A percentile compares a stretch with the other conserved stretches of the same genome.
phyloP scores from a whole-genome alignment of 2,797 vertebrate genomes.

The Hypotaenidia philippensis region DNA sequence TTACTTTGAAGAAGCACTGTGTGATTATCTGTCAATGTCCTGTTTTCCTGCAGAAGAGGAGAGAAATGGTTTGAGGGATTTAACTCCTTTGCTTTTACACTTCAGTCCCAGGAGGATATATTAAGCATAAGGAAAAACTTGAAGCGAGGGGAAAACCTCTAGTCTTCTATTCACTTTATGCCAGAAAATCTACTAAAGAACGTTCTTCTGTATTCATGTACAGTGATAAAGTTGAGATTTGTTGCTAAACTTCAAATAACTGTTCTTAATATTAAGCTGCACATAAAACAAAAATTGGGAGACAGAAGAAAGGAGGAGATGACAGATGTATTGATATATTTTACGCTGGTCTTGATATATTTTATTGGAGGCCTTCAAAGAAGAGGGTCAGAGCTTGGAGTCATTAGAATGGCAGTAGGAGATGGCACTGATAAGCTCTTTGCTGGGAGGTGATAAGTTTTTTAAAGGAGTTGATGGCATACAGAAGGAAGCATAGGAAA shows the following conservation, averaged over 20 bases:
- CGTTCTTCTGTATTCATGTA: neutral
- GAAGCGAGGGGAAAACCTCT: neutral
- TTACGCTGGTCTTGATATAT: neutral
- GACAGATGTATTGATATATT: neutral
- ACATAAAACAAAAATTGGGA: neutral
- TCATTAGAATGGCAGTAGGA: neutral
- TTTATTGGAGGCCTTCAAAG: neutral
- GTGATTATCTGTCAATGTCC: neutral
- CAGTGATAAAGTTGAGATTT: neutral
- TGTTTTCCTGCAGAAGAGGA: neutral
- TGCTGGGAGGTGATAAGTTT: neutral
- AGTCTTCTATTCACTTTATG: neutral
- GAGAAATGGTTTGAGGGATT: neutral
- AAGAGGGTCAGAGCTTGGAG: neutral
- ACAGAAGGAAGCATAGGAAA: neutral
- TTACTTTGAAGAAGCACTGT: neutral
- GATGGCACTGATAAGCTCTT: neutral
- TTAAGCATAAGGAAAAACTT: neutral
- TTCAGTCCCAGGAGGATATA: neutral
- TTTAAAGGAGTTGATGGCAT: neutral
- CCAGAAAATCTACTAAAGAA: neutral
- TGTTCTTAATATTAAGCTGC: neutral
- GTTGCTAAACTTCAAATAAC: neutral
- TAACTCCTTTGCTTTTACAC: neutral
- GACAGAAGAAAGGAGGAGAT: neutral